A percentile compares a stretch with the other conserved stretches of the same genome.
phyloP scores from a whole-genome alignment of 2,888 invertebrate species.

The Arrhopalites spinosus region DNA sequence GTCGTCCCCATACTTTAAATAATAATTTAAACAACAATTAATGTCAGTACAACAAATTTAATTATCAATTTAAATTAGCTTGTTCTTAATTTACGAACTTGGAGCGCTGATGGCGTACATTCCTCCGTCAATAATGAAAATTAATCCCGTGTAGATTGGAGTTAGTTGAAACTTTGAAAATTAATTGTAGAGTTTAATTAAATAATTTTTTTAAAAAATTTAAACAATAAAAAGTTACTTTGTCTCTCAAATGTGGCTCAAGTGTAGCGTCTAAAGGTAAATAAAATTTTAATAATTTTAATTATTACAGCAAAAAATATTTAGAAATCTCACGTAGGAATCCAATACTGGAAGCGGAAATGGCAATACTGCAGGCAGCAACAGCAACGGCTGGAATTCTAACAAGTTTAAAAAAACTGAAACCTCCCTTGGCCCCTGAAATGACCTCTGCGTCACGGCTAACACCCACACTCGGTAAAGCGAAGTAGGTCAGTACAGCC shows the following conservation, averaged over 20 bases:
- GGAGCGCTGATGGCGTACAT: constrained; percentile 60
- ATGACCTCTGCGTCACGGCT: background rate
- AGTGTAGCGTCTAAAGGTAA: constrained; percentile 65
- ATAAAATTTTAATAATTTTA: too few species aligned
- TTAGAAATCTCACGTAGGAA: too few species aligned
- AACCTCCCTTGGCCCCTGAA: background rate
- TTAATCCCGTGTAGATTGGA: constrained; percentile 57
- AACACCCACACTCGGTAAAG: constrained; percentile 59
- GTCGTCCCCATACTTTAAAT: constrained; percentile 70
- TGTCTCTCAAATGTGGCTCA: constrained; percentile 66
- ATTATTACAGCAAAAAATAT: too few species aligned
- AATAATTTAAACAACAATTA: background rate
- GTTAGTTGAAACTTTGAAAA: constrained; percentile 55
- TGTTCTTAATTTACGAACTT: background rate
- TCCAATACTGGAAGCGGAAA: constrained; percentile 60
- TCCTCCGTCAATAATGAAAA: constrained; percentile 71
- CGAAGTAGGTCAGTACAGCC: constrained; percentile 57
- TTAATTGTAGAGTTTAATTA: constrained; percentile 39
- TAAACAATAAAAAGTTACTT: constrained; percentile 12
- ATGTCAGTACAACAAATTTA: background rate
- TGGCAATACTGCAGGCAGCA: constrained; percentile 58
- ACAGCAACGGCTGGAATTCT: constrained; percentile 59
- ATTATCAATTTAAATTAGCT: background rate
- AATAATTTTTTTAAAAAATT: too few species aligned
- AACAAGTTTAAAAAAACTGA: background rate